Evolutionary conservation across 2,797 vertebrate genomes (phyloP).

Genomic region (Sarcophilus harrisii): DNA sequence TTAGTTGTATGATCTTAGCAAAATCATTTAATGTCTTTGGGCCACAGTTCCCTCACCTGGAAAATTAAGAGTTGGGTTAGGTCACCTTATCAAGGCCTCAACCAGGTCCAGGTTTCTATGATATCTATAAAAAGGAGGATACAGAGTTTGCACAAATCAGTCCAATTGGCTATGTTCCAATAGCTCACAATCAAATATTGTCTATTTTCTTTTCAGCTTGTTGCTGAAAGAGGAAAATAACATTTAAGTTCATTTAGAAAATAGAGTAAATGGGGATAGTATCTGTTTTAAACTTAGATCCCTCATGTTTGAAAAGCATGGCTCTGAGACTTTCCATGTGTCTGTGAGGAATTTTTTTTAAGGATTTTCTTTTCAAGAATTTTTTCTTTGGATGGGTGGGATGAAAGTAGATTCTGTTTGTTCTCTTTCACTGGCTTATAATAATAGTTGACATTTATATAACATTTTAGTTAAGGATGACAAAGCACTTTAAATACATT

Average conservation of each 20-base stretch:
- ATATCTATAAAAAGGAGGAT: conserved; percentile 27
- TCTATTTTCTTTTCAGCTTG: conserved; percentile 45
- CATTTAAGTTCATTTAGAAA: conserved; percentile 54
- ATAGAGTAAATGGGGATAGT: conserved; percentile 48
- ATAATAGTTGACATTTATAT: conserved; percentile 26
- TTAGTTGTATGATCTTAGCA: conserved; percentile 19
- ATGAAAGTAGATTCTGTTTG: conserved; percentile 19
- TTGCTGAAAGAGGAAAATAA: conserved; percentile 52
- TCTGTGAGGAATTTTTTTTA: conserved; percentile 28
- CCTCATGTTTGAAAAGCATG: conserved; percentile 28
- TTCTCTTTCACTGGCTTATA: conserved; percentile 20
- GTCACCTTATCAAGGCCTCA: neutral
- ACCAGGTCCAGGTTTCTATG: conserved; percentile 29
- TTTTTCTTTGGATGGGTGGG: neutral
- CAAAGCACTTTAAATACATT: neutral
- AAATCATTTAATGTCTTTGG: conserved; percentile 35
- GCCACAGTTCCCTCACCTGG: conserved; percentile 41
- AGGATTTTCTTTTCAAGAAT: conserved; percentile 45
- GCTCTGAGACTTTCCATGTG: neutral
- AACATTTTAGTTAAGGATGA: conserved; percentile 25
- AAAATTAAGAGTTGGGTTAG: conserved; percentile 13
- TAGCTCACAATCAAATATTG: conserved; percentile 67
- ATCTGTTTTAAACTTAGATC: conserved; percentile 7
- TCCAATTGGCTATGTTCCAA: conserved; percentile 71
- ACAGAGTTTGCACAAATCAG: conserved; percentile 65